These are phyloP conservation scores for Atherix ibis DNA, from an alignment of 2,888 invertebrate species.

Conservation along the genomic window DNA sequence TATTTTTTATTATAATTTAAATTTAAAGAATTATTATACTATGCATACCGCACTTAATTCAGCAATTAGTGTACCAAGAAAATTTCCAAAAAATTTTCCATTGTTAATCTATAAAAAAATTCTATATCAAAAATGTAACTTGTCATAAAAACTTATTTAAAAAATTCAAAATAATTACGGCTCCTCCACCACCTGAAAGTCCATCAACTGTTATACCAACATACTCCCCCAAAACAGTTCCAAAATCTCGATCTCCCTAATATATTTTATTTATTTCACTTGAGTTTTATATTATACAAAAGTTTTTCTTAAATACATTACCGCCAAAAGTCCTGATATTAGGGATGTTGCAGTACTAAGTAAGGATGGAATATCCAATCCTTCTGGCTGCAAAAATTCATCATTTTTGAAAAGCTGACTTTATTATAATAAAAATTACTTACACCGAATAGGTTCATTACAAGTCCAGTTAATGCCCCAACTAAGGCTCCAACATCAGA, in stretches of 20 bases:
- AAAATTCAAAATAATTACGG: conserved; percentile 17
- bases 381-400: conserved; percentile 22
- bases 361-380: conserved; percentile 26
- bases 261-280: too few relatives aligned
- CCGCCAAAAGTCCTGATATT: conserved; percentile 25
- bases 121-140: conserved; percentile 3
- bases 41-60: conserved; percentile 30
- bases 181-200: conserved; percentile 31
- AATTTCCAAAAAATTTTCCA: conserved; percentile 30
- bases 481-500: conserved; percentile 31
- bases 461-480: conserved; percentile 28
- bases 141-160: not conserved
- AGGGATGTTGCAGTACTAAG: conserved; percentile 25
- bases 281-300: too few relatives aligned
- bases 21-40: conserved; percentile 6
- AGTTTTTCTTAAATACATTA: conserved; percentile 9
- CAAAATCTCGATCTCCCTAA: conserved; percentile 29
- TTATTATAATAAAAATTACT: conserved; percentile 8
- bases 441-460: conserved; percentile 30
- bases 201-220: conserved; percentile 30
- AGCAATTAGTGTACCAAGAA: conserved; percentile 29
- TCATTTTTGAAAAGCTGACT: not conserved
- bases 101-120: conserved; percentile 25
- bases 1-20: not conserved
- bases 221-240: conserved; percentile 27